Percentiles rank a stretch among this genome's conserved stretches.
Conservation (phyloP, 2,113 vertebrate species). For the Oreochromis spilurus region DNA sequence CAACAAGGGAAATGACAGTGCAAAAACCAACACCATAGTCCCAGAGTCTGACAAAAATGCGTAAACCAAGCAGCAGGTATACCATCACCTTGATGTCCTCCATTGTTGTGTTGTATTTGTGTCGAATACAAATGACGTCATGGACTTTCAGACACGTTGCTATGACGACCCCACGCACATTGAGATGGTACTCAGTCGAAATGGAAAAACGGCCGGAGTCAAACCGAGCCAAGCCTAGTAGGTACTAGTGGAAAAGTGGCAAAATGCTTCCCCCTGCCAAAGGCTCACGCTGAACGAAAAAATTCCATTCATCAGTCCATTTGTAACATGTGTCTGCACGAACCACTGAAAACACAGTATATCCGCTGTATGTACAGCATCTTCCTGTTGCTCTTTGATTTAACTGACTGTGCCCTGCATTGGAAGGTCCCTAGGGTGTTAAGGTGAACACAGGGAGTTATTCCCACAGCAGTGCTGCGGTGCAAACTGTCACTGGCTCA, state of each 20-base stretch:
- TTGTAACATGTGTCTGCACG: background rate
- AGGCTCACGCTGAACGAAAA: background rate
- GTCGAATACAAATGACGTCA: background rate
- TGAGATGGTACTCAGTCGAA: background rate
- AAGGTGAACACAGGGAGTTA: constrained; percentile 20
- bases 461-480: constrained; percentile 21
- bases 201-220: background rate
- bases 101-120: background rate
- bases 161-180: background rate
- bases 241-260: background rate
- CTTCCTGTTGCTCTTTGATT: background rate
- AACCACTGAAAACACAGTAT: background rate
- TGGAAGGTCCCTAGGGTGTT: constrained; percentile 15
- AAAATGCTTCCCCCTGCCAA: background rate
- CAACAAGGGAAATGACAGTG: background rate
- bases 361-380: background rate
- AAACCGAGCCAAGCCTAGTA: background rate
- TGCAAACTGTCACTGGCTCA: constrained; percentile 42
- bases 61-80: background rate
- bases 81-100: background rate
- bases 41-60: background rate
- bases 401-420: constrained; percentile 25
- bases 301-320: background rate
- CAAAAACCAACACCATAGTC: background rate
- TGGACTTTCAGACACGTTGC: background rate